Conservation (phyloP, 1,140 invertebrate species). For the Drosophila takahashii region DNA sequence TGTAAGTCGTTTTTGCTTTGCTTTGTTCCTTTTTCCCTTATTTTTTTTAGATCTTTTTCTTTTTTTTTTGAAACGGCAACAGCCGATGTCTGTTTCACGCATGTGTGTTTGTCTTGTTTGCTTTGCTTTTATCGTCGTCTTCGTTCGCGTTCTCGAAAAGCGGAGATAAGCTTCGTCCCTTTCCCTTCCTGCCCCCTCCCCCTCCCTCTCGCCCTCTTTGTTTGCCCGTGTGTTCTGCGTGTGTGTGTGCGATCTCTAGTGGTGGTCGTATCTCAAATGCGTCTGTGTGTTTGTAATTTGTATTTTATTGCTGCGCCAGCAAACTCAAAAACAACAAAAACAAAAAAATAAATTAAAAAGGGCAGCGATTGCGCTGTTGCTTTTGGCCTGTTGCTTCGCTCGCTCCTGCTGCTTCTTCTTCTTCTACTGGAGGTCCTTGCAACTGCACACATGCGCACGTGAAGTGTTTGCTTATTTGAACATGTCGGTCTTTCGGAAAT, state of each 20-base stretch:
- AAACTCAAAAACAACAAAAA: constrained; percentile 25
- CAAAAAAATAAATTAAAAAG: constrained; percentile 4
- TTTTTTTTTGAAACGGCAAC: constrained; percentile 37
- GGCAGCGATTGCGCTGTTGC: constrained; percentile 16
- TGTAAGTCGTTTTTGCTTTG: constrained; percentile 28
- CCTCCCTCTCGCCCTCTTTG: constrained; percentile 22
- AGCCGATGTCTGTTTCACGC: constrained; percentile 34
- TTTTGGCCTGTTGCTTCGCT: constrained; percentile 21
- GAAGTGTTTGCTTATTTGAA: constrained; percentile 32
- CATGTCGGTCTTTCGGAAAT: constrained; percentile 4
- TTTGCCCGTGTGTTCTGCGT: constrained; percentile 32
- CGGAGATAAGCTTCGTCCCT: constrained; percentile 63
- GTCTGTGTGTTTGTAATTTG: constrained; percentile 58
- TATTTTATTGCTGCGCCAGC: constrained; percentile 71
- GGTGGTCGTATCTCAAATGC: constrained; percentile 64
- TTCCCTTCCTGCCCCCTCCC: constrained; percentile 35
- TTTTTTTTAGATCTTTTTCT: neutral
- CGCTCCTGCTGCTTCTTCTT: constrained; percentile 5
- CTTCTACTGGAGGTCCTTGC: constrained; percentile 9
- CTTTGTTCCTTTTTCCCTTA: constrained; percentile 19
- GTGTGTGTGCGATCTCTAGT: constrained; percentile 52
- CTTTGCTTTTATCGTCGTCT: constrained; percentile 79
- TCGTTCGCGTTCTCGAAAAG: constrained; percentile 45
- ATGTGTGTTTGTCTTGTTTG: constrained; percentile 55
- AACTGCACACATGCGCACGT: constrained; percentile 11